Percentiles rank a stretch among this genome's conserved stretches.
These are phyloP conservation scores for Tenebrosternarchus preto DNA, from an alignment of 2,113 vertebrate genomes.

Conservation along the genomic window DNA sequence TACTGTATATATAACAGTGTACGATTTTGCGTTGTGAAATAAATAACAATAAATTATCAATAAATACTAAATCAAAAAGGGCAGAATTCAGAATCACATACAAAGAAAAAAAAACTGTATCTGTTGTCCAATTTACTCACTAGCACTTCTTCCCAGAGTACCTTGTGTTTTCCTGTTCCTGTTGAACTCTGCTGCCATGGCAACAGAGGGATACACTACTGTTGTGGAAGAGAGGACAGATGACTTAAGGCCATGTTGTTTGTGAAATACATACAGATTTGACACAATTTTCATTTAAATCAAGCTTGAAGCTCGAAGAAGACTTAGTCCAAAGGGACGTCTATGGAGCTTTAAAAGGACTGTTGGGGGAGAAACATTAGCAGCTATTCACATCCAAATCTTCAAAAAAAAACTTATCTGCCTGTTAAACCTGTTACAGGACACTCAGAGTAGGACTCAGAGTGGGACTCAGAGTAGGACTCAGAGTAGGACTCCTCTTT, in stretches of 20 bases:
- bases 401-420: constrained; percentile 10
- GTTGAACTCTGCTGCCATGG: constrained; percentile 13
- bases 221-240: constrained; percentile 34
- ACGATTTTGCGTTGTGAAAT: constrained; percentile 50
- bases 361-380: background rate
- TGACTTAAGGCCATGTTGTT: constrained; percentile 50
- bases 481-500: constrained; percentile 4
- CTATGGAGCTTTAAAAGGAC: background rate
- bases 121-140: constrained; percentile 27
- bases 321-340: constrained; percentile 2
- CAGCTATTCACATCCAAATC: background rate
- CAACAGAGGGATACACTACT: constrained; percentile 18
- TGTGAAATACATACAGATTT: constrained; percentile 34
- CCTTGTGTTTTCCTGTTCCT: too few species aligned
- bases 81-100: constrained; percentile 50
- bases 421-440: background rate
- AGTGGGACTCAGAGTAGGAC: constrained; percentile 1
- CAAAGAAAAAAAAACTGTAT: constrained; percentile 35
- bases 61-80: constrained; percentile 51
- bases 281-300: constrained; percentile 36
- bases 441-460: constrained; percentile 8
- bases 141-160: constrained; percentile 21
- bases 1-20: constrained; percentile 46
- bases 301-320: constrained; percentile 17
- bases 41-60: constrained; percentile 62